Conservation (phyloP, 2,797 vertebrate genomes). For the Sebastes miniatus region DNA sequence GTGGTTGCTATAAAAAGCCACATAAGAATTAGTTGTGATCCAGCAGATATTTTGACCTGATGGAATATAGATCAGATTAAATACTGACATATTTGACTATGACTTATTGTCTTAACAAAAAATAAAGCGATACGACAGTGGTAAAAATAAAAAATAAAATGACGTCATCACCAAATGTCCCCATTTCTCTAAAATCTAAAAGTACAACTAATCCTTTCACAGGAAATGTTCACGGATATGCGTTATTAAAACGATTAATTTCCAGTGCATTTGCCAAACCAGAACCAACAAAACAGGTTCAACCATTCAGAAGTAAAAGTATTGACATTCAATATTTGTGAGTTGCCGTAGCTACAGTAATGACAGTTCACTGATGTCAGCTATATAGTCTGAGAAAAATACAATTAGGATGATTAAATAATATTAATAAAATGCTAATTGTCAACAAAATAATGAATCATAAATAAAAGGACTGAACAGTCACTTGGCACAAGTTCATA, state of each 20-base stretch:
- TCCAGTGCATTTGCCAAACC: neutral
- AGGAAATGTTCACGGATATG: neutral
- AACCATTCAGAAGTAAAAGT: neutral
- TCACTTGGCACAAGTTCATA: neutral
- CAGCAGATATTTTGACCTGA: neutral
- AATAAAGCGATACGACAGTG: neutral
- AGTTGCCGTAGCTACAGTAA: neutral
- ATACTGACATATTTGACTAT: neutral
- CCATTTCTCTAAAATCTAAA: neutral
- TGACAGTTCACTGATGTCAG: neutral
- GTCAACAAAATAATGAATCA: neutral
- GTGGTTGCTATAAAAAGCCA: neutral
- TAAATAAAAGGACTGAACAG: neutral
- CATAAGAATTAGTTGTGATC: neutral
- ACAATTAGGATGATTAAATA: neutral
- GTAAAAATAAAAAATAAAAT: neutral
- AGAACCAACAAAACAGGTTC: neutral
- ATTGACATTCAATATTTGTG: neutral
- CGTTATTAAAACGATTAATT: neutral
- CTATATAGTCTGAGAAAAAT: neutral
- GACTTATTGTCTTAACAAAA: neutral
- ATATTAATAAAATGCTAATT: neutral
- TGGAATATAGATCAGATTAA: neutral
- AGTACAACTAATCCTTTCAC: neutral
- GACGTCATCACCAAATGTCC: neutral